A percentile compares a stretch with the other conserved stretches of the same genome.
These are phyloP conservation scores for Macrosteles quadrilineatus DNA, from an alignment of 1,140 invertebrate genomes.

Conservation along the genomic window DNA sequence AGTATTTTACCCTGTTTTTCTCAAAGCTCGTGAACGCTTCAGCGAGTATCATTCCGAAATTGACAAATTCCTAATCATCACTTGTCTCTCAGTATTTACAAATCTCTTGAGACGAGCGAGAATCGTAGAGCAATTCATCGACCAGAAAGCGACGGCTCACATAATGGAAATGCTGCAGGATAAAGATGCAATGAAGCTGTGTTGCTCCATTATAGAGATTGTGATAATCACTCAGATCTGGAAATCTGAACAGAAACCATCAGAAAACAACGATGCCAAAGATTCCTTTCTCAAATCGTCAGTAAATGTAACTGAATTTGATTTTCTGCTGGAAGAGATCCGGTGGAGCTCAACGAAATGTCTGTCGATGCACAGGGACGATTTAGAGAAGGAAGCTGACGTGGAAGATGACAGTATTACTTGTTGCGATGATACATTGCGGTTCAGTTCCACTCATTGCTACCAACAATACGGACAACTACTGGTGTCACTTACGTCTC, in stretches of 20 bases:
- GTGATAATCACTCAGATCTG: conserved; percentile 60
- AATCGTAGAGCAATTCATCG: conserved; percentile 61
- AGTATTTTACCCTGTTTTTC: conserved; percentile 63
- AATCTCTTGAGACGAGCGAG: conserved; percentile 56
- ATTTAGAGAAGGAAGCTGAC: neutral
- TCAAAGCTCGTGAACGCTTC: conserved; percentile 56
- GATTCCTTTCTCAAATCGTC: neutral
- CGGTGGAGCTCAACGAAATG: neutral
- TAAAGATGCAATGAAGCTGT: conserved; percentile 57
- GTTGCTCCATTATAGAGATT: conserved; percentile 63
- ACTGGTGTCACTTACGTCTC: conserved; percentile 46
- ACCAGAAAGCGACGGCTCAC: conserved; percentile 57
- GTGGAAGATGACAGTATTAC: neutral
- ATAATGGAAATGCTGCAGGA: conserved; percentile 56
- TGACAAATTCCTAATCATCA: conserved; percentile 60
- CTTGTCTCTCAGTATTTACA: conserved; percentile 62
- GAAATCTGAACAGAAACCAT: conserved; percentile 48
- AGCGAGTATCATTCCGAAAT: conserved; percentile 50
- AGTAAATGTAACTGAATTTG: neutral
- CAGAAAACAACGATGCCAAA: neutral
- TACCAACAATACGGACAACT: neutral
- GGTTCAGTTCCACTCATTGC: conserved; percentile 1
- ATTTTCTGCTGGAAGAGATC: conserved; percentile 15
- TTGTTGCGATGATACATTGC: neutral
- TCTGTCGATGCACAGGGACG: neutral